These are phyloP conservation scores for Brachirus orientalis DNA, from an alignment of 2,113 vertebrate genomes.

Conservation along the genomic window DNA sequence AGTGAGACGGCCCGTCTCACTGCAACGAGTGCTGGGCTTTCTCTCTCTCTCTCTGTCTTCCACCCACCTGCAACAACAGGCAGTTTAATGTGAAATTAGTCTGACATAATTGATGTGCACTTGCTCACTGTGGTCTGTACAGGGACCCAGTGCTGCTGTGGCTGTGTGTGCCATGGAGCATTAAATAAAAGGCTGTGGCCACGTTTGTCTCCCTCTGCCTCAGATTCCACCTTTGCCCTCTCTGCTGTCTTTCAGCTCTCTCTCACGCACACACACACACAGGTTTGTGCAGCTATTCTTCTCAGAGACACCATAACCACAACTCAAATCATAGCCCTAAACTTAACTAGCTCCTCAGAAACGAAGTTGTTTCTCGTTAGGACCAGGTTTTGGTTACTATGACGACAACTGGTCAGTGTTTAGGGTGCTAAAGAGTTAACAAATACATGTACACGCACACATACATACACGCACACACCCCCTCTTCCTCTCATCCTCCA, in stretches of 20 bases:
- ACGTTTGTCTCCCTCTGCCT: conserved; percentile 17
- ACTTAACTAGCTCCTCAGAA: too few relatives aligned
- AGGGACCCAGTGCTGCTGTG: conserved; percentile 19
- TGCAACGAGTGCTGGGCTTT: too few relatives aligned
- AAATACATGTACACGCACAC: neutral
- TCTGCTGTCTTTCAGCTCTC: neutral
- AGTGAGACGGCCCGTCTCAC: too few relatives aligned
- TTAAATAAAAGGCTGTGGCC: neutral
- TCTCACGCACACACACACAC: conserved; percentile 18
- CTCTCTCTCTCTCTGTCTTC: neutral
- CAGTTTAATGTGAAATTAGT: conserved; percentile 46
- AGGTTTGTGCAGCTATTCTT: too few relatives aligned
- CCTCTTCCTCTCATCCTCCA: conserved; percentile 31
- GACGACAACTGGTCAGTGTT: too few relatives aligned
- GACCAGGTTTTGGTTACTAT: too few relatives aligned
- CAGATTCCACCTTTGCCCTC: conserved; percentile 4
- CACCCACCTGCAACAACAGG: too few relatives aligned
- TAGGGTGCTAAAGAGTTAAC: too few relatives aligned
- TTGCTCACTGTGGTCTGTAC: conserved; percentile 31
- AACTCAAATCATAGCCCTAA: too few relatives aligned
- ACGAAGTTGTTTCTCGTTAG: too few relatives aligned
- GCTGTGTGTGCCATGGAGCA: too few relatives aligned
- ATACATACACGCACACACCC: neutral
- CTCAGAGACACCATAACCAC: too few relatives aligned
- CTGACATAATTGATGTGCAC: conserved; percentile 41